Evolutionary conservation across 1,140 invertebrate genomes (phyloP).

Genomic region (Drosophila busckii): DNA sequence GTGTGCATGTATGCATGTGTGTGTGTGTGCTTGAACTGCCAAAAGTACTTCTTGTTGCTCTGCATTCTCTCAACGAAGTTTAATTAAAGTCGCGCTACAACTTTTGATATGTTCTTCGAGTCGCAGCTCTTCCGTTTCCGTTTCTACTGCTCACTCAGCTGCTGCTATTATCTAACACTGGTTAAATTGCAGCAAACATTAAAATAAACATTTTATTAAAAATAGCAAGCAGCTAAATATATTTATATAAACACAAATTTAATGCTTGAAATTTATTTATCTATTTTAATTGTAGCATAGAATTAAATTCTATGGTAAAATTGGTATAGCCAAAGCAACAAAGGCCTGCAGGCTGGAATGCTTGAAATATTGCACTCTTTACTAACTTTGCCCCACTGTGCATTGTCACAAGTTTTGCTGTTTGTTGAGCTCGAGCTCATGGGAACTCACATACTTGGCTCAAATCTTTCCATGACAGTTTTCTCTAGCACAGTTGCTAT

Average conservation of each 20-base stretch:
- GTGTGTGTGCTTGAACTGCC: conserved; percentile 60
- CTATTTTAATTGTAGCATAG: no score
- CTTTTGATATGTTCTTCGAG: conserved; percentile 73
- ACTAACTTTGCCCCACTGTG: no score
- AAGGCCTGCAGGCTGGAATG: no score
- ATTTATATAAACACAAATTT: not conserved
- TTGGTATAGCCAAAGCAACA: no score
- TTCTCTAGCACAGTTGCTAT: conserved; percentile 63
- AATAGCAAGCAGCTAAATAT: not conserved
- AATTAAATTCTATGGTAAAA: no score
- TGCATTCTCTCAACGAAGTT: conserved; percentile 57
- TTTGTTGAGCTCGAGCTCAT: conserved; percentile 50
- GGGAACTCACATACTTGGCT: conserved; percentile 63
- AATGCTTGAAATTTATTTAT: not conserved
- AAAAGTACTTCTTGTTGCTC: conserved; percentile 62
- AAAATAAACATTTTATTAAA: conserved; percentile 2
- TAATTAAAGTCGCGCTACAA: conserved; percentile 75
- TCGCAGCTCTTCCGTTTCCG: conserved; percentile 60
- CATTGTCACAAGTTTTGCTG: conserved; percentile 47
- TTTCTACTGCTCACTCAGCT: conserved; percentile 12
- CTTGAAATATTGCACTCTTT: not conserved
- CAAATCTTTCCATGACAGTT: conserved; percentile 69
- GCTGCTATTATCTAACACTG: conserved; percentile 20
- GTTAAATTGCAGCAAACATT: conserved; percentile 28
- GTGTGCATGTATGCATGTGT: conserved; percentile 11